These are phyloP conservation scores for Athalia cordata DNA, from an alignment of 2,888 invertebrate species.

Conservation along the genomic window DNA sequence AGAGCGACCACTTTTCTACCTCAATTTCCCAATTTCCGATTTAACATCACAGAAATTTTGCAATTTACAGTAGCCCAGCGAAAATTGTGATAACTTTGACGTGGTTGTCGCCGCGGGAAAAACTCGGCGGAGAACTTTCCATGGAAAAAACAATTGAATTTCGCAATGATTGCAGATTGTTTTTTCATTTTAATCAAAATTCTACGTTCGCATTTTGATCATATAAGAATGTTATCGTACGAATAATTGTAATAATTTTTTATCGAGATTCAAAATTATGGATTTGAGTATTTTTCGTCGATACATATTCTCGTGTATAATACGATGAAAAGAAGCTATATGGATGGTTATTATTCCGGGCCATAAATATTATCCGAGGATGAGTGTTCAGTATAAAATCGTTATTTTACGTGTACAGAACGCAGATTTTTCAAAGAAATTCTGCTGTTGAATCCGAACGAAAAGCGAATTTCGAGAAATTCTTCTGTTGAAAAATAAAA, in stretches of 20 bases:
- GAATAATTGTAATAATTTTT: too few relatives aligned
- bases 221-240: too few relatives aligned
- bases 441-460: not conserved
- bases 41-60: too few relatives aligned
- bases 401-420: constrained; percentile 8
- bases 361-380: constrained; percentile 16
- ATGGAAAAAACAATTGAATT: too few relatives aligned
- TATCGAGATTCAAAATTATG: not conserved
- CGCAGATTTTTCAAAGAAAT: not conserved
- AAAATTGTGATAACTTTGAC: not conserved
- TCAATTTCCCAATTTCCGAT: too few relatives aligned
- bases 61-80: not conserved
- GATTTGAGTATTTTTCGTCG: not conserved
- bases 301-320: not conserved
- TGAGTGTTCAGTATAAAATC: not conserved
- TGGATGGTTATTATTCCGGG: not conserved
- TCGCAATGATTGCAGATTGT: too few relatives aligned
- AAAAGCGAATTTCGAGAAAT: not conserved
- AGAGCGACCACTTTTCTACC: too few relatives aligned
- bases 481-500: constrained; percentile 10
- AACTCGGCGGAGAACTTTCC: too few relatives aligned
- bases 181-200: too few relatives aligned
- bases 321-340: not conserved
- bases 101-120: too few relatives aligned
- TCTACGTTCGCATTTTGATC: too few relatives aligned